Conservation (phyloP, 1,140 invertebrate species). For the Drosophila ambigua region DNA sequence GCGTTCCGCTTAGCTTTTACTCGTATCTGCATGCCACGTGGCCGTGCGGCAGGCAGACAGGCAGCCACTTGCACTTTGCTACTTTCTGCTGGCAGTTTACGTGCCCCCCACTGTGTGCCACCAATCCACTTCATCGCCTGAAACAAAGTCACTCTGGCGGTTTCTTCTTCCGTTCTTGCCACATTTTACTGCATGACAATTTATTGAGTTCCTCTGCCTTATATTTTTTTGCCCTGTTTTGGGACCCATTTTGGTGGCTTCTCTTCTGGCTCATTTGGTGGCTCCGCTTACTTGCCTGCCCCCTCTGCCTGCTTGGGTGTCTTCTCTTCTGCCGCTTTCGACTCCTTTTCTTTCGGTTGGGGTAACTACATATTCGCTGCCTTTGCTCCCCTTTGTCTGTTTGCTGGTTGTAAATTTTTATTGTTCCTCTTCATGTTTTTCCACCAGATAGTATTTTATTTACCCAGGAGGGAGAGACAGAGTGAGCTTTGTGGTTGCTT, state of each 20-base stretch:
- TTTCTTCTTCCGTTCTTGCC: constrained; percentile 40
- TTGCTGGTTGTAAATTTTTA: constrained; percentile 78
- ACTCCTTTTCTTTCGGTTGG: neutral
- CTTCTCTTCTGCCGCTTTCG: constrained; percentile 39
- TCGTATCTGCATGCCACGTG: constrained; percentile 47
- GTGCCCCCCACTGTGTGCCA: constrained; percentile 40
- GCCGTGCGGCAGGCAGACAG: neutral
- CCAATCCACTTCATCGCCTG: constrained; percentile 58
- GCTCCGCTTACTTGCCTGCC: neutral
- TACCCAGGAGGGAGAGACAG: constrained; percentile 24
- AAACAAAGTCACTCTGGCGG: constrained; percentile 74
- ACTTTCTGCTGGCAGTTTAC: constrained; percentile 71
- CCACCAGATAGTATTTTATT: constrained; percentile 72
- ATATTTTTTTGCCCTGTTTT: neutral
- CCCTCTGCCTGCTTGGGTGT: neutral
- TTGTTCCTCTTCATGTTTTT: constrained; percentile 70
- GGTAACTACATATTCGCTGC: constrained; percentile 16
- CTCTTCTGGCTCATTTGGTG: constrained; percentile 1
- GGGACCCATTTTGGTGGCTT: constrained; percentile 20
- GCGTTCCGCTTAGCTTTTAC: constrained; percentile 16
- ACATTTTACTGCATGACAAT: constrained; percentile 83
- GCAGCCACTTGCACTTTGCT: constrained; percentile 59
- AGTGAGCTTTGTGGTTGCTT: constrained; percentile 16
- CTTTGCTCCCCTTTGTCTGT: constrained; percentile 16
- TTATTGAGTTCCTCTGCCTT: constrained; percentile 73